A percentile compares a stretch with the other conserved stretches of the same genome.
Conservation (phyloP, 2,888 invertebrate genomes). For the Noctua comes region DNA sequence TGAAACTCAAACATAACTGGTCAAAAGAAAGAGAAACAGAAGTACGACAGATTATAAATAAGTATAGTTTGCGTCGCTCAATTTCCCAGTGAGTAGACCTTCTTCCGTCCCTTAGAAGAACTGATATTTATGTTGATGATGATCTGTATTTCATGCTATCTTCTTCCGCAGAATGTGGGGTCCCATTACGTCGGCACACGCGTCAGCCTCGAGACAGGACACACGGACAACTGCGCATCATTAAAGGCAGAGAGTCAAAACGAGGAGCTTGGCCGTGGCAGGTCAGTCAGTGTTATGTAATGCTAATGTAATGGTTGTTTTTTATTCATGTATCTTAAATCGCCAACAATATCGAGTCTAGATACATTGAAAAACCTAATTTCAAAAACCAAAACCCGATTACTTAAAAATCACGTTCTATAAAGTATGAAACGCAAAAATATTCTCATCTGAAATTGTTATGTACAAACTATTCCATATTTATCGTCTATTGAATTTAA, state of each 20-base stretch:
- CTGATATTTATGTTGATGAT: background rate
- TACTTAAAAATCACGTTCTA: no score
- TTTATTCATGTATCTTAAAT: background rate
- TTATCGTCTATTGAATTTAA: no score
- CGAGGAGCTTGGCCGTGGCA: constrained; percentile 97
- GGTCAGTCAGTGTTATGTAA: constrained; percentile 86
- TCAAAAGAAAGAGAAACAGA: background rate
- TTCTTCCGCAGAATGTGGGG: constrained; percentile 91
- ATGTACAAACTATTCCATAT: no score
- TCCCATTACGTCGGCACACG: constrained; percentile 92
- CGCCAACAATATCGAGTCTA: background rate
- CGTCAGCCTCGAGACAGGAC: constrained; percentile 86
- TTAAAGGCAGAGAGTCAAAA: constrained; percentile 94
- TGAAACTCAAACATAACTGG: background rate
- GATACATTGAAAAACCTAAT: no score
- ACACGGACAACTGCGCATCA: constrained; percentile 92
- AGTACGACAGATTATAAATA: background rate
- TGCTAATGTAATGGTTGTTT: background rate
- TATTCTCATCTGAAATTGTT: no score
- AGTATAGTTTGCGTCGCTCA: background rate
- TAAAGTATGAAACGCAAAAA: no score
- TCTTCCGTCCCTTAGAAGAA: no score
- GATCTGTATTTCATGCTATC: background rate
- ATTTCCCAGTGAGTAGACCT: background rate
- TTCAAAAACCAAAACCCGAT: no score